Evolutionary conservation across 2,888 invertebrate species (phyloP).

Genomic region (Marasmarcha lunaedactyla): DNA sequence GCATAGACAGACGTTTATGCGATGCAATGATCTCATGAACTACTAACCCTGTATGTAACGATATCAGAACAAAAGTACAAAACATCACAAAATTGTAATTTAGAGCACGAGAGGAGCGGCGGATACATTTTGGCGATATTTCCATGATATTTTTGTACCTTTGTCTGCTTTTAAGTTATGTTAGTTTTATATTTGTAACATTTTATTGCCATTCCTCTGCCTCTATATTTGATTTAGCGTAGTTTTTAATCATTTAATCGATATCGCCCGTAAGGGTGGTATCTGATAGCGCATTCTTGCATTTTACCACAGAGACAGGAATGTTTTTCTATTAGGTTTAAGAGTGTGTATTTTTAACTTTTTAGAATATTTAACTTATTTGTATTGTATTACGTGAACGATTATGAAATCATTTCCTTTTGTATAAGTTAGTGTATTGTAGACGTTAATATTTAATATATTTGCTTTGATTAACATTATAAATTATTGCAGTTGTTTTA

Average conservation of each 20-base stretch:
- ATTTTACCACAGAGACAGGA: slow-evolving; percentile 45
- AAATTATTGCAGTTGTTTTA: slow-evolving; percentile 59
- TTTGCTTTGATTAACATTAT: slow-evolving; percentile 57
- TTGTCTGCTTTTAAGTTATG: slow-evolving; percentile 57
- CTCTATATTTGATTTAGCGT: slow-evolving; percentile 47
- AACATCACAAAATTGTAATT: slow-evolving; percentile 29
- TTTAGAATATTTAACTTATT: slow-evolving; percentile 71
- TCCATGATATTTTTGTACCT: slow-evolving; percentile 60
- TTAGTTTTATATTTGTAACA: slow-evolving; percentile 37
- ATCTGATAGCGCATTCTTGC: slow-evolving; percentile 14
- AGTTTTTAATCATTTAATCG: slow-evolving; percentile 30
- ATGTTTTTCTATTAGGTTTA: slow-evolving; percentile 67
- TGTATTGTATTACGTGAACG: slow-evolving; percentile 66
- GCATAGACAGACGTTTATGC: slow-evolving; percentile 47
- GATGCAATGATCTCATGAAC: slow-evolving; percentile 66
- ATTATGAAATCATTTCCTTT: slow-evolving; percentile 65
- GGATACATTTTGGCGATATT: slow-evolving; percentile 33
- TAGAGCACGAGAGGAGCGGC: slow-evolving; percentile 16
- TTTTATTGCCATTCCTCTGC: slow-evolving; percentile 53
- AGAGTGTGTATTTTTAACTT: slow-evolving; percentile 69
- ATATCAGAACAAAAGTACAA: slow-evolving; percentile 66
- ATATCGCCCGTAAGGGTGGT: slow-evolving; percentile 22
- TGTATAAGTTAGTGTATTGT: slow-evolving; percentile 65
- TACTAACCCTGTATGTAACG: slow-evolving; percentile 54
- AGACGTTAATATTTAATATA: slow-evolving; percentile 67